Evolutionary conservation across 37 sponge, comb jelly and placozoan genomes (phyloP).

Genomic region (Axinella damicornis): DNA sequence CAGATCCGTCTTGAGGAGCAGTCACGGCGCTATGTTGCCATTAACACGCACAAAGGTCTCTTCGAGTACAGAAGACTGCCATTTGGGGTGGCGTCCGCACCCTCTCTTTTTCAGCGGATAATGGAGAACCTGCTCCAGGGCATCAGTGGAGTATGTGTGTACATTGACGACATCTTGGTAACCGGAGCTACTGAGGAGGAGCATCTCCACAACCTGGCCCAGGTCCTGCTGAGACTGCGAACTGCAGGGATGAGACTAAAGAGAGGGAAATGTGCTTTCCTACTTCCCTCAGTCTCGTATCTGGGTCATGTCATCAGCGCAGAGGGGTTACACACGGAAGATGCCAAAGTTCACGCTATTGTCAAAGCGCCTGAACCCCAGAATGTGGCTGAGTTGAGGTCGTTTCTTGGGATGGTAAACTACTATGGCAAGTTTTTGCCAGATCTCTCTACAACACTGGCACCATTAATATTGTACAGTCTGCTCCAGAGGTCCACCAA

Average conservation of each 20-base stretch:
- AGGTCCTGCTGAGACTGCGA: slow-evolving; percentile 10
- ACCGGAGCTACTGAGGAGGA: slow-evolving; percentile 32
- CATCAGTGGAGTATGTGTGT: neutral
- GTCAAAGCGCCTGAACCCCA: slow-evolving; percentile 10
- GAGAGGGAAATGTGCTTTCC: slow-evolving; percentile 10
- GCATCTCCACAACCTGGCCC: neutral
- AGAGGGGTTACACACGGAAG: slow-evolving; percentile 3
- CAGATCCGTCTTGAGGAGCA: neutral
- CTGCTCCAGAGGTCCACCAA: neutral
- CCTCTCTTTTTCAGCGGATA: slow-evolving; percentile 14
- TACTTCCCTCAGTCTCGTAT: slow-evolving; percentile 1
- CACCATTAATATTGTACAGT: slow-evolving; percentile 30
- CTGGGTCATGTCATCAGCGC: slow-evolving; percentile 16
- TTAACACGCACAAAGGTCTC: too few species aligned
- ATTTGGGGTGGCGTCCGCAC: too few species aligned
- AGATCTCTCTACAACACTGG: slow-evolving; percentile 11
- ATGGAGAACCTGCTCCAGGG: slow-evolving; percentile 25
- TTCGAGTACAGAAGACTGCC: too few species aligned
- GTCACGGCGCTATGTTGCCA: too few species aligned
- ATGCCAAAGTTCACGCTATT: neutral
- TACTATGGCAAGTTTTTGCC: slow-evolving; percentile 44
- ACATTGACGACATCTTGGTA: slow-evolving; percentile 38
- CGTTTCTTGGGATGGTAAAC: slow-evolving; percentile 35
- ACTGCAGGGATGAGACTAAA: slow-evolving; percentile 13
- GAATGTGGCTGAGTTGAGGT: neutral